Evolutionary conservation across 2,113 vertebrate genomes (phyloP).

Genomic region (Hippocampus mohnikei): DNA sequence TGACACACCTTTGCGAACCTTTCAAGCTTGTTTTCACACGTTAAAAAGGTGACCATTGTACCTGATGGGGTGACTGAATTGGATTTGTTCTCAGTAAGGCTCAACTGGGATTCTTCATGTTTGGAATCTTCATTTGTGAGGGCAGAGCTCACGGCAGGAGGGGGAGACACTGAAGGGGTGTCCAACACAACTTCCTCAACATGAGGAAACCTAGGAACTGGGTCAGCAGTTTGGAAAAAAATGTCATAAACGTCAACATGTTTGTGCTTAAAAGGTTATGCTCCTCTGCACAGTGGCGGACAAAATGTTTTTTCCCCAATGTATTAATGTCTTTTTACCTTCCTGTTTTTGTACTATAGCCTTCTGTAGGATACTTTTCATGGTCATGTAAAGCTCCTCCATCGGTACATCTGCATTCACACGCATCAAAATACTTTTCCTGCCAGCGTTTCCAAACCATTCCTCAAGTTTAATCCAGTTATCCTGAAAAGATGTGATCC

Average conservation of each 20-base stretch:
- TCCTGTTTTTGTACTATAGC: constrained; percentile 54
- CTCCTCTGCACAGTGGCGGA: not conserved
- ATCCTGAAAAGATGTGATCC: constrained; percentile 81
- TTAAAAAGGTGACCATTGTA: not conserved
- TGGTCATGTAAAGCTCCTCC: constrained; percentile 61
- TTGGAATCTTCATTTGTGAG: not conserved
- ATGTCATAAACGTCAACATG: not conserved
- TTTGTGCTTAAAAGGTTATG: not conserved
- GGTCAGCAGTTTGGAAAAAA: not conserved
- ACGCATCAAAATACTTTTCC: constrained; percentile 77
- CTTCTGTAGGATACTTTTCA: constrained; percentile 73
- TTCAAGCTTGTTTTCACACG: too few species aligned
- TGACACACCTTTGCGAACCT: too few species aligned
- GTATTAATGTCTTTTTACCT: constrained; percentile 64
- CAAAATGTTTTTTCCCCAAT: not conserved
- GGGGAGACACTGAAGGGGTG: not conserved
- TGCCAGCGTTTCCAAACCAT: constrained; percentile 75
- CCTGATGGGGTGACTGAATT: constrained; percentile 26
- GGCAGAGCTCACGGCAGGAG: not conserved
- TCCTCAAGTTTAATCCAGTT: constrained; percentile 80
- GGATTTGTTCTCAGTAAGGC: constrained; percentile 23
- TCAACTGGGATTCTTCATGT: not conserved
- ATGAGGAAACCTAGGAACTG: constrained; percentile 5
- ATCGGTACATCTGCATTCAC: constrained; percentile 78
- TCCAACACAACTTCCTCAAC: constrained; percentile 12